Base-by-base conservation (phyloP, 1,140 invertebrate genomes). In the Asobara japonica region DNA sequence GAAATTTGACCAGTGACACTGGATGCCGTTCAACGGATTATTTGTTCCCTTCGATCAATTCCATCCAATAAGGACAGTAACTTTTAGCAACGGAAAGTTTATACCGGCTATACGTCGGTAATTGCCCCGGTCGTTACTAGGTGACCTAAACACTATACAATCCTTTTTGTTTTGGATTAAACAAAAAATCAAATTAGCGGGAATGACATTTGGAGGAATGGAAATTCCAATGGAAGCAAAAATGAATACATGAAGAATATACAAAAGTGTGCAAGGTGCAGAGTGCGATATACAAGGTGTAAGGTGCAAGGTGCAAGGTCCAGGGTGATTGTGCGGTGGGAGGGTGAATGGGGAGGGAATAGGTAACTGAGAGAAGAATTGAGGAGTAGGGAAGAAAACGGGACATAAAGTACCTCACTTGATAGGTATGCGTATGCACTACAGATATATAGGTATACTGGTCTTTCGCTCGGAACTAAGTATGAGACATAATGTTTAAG, bases 261-360 rank as follows among this genome's bases (percentile, higher is more conserved):
- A 65, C 22, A 51, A 13, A 60, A 27, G 31, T 31, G 16, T n/a
- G 27, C 60, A 62, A 62, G 48, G 45, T 38, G 33, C 60, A 61
- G 67, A 65, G 51, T 66, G 48, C 33, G 33, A 73, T 2, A 29
- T 67, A 65, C 33, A 66, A 66, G 67, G 68, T 69, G 48, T 65
- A 70, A 70, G 62, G 61, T 70, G 67, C 18, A 73, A 73, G 67
- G 60, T 70, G 38, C 60, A 74, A 69, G 51, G 66, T 33, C 38
- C 20, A n/a, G n/a, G n/a, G n/a, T n/a, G n/a, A n/a, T n/a, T n/a
- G 38, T 41, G 8, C 16, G 45, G 29, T 22, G 16, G 61, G 11
- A 36, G 6, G 25, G 16, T 36, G 41, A 38, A 65, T 29, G 60
- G 29, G 60, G 27, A 62, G 29, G 60, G 27, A 62, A 62, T 31